Conservation (phyloP, 30 jellyfish, hydroid and myxozoan species). For the Morbakka virulenta region DNA sequence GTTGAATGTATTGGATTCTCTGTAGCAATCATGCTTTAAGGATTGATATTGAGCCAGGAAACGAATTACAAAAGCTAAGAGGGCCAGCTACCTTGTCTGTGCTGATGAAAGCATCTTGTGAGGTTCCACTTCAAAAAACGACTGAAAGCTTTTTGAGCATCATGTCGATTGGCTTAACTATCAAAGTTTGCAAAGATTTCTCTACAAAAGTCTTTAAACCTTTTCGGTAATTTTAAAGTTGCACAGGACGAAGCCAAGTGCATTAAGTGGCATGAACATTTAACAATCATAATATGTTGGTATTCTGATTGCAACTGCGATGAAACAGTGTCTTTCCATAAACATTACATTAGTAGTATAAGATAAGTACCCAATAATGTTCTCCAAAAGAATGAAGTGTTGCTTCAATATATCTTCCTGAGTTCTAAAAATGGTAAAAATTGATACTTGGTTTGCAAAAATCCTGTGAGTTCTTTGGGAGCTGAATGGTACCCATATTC, state of each 20-base stretch:
- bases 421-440: conserved; percentile 19
- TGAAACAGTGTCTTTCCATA: conserved; percentile 40
- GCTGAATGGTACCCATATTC: too few species aligned
- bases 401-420: conserved; percentile 6
- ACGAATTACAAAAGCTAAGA: conserved; percentile 39
- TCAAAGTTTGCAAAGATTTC: conserved; percentile 34
- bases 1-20: conserved; percentile 36
- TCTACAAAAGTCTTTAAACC: conserved; percentile 46
- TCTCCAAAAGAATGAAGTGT: conserved; percentile 39
- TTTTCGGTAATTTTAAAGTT: conserved; percentile 33
- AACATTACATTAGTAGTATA: conserved; percentile 62
- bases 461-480: too few species aligned
- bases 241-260: conserved; percentile 61
- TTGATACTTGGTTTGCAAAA: too few species aligned
- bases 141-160: conserved; percentile 18
- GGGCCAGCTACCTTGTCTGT: conserved; percentile 41
- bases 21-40: conserved; percentile 13
- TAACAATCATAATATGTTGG: conserved; percentile 22
- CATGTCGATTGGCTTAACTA: conserved; percentile 44
- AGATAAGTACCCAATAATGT: conserved; percentile 51
- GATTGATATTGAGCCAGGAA: conserved; percentile 44
- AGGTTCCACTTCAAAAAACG: conserved; percentile 40
- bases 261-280: conserved; percentile 43
- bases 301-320: conserved; percentile 3
- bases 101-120: conserved; percentile 55